These are phyloP conservation scores for Acrossocheilus fasciatus DNA, from an alignment of 2,797 vertebrate genomes.

Conservation along the genomic window DNA sequence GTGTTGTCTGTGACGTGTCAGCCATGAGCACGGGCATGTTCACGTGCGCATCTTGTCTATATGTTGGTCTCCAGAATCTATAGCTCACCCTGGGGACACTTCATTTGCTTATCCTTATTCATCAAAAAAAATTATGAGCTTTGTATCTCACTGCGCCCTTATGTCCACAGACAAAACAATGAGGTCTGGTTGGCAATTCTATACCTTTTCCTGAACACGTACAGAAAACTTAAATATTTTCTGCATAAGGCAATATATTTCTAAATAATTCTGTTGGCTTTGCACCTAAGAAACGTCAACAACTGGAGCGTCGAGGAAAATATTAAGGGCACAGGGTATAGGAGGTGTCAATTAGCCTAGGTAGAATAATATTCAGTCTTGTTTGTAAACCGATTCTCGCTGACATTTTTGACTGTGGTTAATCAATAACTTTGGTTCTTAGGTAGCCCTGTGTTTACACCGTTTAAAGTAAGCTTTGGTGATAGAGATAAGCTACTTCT, in stretches of 20 bases:
- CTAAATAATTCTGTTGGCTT: not conserved
- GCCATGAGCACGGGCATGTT: not conserved
- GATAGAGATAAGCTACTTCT: not conserved
- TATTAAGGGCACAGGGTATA: not conserved
- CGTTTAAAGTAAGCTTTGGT: conserved; percentile 4
- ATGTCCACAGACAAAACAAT: not conserved
- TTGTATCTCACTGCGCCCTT: not conserved
- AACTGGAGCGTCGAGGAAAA: not conserved
- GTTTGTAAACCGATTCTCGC: not conserved
- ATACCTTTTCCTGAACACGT: not conserved
- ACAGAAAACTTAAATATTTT: not conserved
- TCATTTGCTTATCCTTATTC: conserved; percentile 35
- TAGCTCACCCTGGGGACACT: not conserved
- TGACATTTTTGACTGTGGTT: conserved; percentile 7
- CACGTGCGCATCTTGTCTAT: not conserved
- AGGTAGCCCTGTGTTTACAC: not conserved
- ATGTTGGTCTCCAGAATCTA: not conserved
- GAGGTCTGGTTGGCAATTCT: not conserved
- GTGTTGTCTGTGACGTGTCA: not conserved
- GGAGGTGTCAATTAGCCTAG: not conserved
- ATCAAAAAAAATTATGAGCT: conserved; percentile 28
- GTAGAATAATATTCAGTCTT: not conserved
- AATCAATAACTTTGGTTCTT: not conserved
- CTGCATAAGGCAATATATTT: not conserved
- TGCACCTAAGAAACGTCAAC: not conserved